Evolutionary conservation across 2,888 invertebrate species (phyloP).

Genomic region (Standfussiana lucernea): DNA sequence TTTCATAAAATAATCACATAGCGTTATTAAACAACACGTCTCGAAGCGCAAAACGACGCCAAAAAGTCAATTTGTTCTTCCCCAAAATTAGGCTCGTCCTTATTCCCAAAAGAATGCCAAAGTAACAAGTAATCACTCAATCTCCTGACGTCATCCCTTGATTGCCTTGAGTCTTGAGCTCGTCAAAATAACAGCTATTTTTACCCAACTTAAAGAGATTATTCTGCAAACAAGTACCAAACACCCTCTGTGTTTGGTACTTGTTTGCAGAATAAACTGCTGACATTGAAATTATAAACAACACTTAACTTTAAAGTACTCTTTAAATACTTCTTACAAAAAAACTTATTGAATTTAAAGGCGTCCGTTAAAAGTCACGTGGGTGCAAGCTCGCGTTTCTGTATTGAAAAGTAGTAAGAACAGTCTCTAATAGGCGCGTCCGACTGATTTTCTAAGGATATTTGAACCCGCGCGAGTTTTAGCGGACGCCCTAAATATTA

Average conservation of each 20-base stretch:
- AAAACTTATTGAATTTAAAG: background rate
- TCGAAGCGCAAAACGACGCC: conserved; percentile 24
- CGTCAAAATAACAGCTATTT: conserved; percentile 42
- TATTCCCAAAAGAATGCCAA: conserved; percentile 44
- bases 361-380: background rate
- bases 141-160: conserved; percentile 50
- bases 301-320: conserved; percentile 10
- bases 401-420: background rate
- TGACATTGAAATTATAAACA: background rate
- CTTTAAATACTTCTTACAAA: background rate
- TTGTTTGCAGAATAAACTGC: background rate
- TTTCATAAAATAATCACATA: conserved; percentile 34
- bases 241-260: conserved; percentile 1
- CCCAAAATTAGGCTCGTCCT: conserved; percentile 34
- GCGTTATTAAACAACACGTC: conserved; percentile 28
- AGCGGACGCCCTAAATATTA: background rate
- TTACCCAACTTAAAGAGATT: conserved; percentile 1
- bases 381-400: background rate
- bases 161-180: conserved; percentile 47
- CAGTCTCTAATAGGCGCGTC: background rate
- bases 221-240: too few species aligned
- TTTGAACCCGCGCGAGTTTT: background rate
- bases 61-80: conserved; percentile 44
- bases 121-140: conserved; percentile 50
- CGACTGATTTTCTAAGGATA: background rate